A percentile compares a stretch with the other conserved stretches of the same genome.
These are phyloP conservation scores for Euwallacea similis DNA, from an alignment of 1,140 invertebrate species.

Conservation along the genomic window DNA sequence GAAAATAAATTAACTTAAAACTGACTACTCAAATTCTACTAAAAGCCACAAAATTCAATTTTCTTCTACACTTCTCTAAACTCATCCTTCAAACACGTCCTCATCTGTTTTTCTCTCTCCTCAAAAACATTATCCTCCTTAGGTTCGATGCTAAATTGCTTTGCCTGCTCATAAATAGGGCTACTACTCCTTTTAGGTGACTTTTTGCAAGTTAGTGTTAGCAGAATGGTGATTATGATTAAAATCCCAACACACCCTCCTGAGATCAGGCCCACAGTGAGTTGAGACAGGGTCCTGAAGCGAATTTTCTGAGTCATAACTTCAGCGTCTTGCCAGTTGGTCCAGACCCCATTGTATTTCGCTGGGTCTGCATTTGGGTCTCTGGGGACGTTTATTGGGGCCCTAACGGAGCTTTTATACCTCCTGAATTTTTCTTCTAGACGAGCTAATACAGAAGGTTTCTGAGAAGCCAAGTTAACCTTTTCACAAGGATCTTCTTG, in stretches of 20 bases:
- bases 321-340: slow-evolving; percentile 58
- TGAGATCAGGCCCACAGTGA: slow-evolving; percentile 43
- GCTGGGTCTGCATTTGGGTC: slow-evolving; percentile 62
- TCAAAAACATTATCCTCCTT: slow-evolving; percentile 18
- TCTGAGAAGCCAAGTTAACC: slow-evolving; percentile 63
- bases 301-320: slow-evolving; percentile 39
- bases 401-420: slow-evolving; percentile 56
- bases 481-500: slow-evolving; percentile 75
- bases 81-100: slow-evolving; percentile 28
- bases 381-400: slow-evolving; percentile 57
- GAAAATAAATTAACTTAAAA: no score
- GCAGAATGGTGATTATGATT: slow-evolving; percentile 34
- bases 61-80: slow-evolving; percentile 29
- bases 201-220: slow-evolving; percentile 32
- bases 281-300: slow-evolving; percentile 40
- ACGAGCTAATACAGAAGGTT: slow-evolving; percentile 55
- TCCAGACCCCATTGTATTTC: slow-evolving; percentile 60
- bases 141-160: slow-evolving; percentile 11
- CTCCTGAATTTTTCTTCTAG: slow-evolving; percentile 56
- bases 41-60: background rate
- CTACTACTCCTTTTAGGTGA: slow-evolving; percentile 16
- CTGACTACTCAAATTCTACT: no score
- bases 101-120: slow-evolving; percentile 35
- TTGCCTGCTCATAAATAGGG: slow-evolving; percentile 6
- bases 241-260: slow-evolving; percentile 42